Evolutionary conservation across 1,140 invertebrate species (phyloP), one percentile per base, ranked within the genome.

Genomic region (Piezodorus guildinii): DNA sequence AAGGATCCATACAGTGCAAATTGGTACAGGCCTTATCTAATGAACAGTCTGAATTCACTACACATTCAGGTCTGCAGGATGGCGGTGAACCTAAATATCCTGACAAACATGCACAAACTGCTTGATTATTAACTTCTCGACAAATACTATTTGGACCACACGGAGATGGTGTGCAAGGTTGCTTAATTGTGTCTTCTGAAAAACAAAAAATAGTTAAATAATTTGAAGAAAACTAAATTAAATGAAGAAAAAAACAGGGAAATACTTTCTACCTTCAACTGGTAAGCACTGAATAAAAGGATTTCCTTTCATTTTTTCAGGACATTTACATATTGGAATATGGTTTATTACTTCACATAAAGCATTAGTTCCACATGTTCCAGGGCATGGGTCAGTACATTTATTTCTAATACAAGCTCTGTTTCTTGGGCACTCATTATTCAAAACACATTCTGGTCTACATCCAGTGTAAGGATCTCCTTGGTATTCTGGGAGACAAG

Each of bases 1-100:
- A 91, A 14, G 85, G 85, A 74, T 87, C 82, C 65, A 79, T 73
- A 71, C 86, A 88, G 75, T 83, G 87, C 70, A 82, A 80, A 23
- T 75, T 75, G 39, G 81, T 79, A 64, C 81, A 83, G 30, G 80
- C 79, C 66, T 78, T 76, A 43, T 74, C 74, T 4, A 74, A 73
- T 63, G 78, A 64, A 71, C 81, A 77, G 67, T 81, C 77, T 2
- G 81, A 72, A 65, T 79, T 77, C 5, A 81, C 77, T 16, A 77
- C 70, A 63, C 81, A 83, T 68, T 82, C 80, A 14, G 80, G 79
- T 34, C 79, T 71, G 67, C 80, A 82, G 58, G 79, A 79, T 9
- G 80, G 80, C 14, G 79, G 78, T 8, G 74, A 69, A 4, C 80
- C 79, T 39, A 79, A 75, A 63, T 80, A 82, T 67, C 78, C 78